These are phyloP conservation scores for Oedothorax gibbosus DNA, from an alignment of 1,140 invertebrate species.

Conservation along the genomic window DNA sequence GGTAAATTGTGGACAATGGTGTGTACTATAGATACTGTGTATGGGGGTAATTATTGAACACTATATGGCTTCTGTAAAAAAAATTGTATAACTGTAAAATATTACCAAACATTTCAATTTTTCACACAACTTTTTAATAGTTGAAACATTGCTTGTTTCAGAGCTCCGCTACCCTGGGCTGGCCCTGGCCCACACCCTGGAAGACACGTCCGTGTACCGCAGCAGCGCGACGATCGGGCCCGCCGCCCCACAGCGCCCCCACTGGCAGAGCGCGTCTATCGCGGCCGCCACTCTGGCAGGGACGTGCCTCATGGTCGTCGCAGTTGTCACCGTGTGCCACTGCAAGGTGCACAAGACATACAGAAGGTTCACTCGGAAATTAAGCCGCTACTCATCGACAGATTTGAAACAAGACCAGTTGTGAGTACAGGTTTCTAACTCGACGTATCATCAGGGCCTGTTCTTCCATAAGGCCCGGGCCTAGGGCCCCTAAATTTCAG, in stretches of 20 bases:
- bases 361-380: slow-evolving; percentile 68
- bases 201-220: slow-evolving; percentile 53
- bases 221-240: slow-evolving; percentile 44
- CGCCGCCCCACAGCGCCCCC: slow-evolving; percentile 67
- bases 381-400: slow-evolving; percentile 43
- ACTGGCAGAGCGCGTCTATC: slow-evolving; percentile 80
- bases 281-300: slow-evolving; percentile 78
- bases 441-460: too few species aligned
- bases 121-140: too few species aligned
- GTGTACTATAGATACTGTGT: too few species aligned
- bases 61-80: too few species aligned
- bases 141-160: slow-evolving; percentile 57
- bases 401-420: slow-evolving; percentile 59
- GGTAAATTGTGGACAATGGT: too few species aligned
- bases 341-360: slow-evolving; percentile 79
- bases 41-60: too few species aligned
- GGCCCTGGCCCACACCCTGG: slow-evolving; percentile 48
- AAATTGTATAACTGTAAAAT: too few species aligned
- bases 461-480: too few species aligned
- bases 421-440: too few species aligned
- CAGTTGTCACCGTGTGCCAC: slow-evolving; percentile 78
- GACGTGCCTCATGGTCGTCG: slow-evolving; percentile 77
- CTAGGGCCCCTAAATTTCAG: too few species aligned
- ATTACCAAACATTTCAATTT: too few species aligned
- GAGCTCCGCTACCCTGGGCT: slow-evolving; percentile 54